Conservation (phyloP, 23 tunicate species). For the Halocynthia roretzi region DNA sequence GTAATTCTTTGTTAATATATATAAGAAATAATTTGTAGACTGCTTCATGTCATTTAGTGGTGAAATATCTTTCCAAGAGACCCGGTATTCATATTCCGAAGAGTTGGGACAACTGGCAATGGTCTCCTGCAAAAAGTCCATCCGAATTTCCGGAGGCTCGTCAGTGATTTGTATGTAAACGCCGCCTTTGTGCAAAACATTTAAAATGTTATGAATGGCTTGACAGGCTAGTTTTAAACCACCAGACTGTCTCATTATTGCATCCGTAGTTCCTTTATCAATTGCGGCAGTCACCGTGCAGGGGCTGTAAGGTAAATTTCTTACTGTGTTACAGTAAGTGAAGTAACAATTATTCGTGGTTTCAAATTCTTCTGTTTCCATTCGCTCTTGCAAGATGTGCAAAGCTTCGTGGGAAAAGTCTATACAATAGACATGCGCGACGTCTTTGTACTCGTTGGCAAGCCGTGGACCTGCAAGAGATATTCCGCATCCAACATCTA, state of each 20-base stretch:
- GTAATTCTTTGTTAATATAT: no score
- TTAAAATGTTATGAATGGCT: not conserved
- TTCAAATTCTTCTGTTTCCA: constrained; percentile 4
- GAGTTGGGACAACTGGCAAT: not conserved
- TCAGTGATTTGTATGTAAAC: constrained; percentile 58
- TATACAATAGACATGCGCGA: constrained; percentile 46
- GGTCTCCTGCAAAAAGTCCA: constrained; percentile 15
- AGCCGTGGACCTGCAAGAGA: constrained; percentile 46
- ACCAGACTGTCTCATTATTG: constrained; percentile 26
- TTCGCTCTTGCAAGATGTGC: constrained; percentile 7
- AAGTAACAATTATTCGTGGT: not conserved
- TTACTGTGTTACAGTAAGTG: constrained; percentile 28
- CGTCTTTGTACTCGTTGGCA: not conserved
- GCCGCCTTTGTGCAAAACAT: constrained; percentile 44
- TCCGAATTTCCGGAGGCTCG: constrained; percentile 52
- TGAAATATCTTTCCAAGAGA: no score
- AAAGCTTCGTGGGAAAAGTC: constrained; percentile 50
- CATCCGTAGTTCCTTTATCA: constrained; percentile 82
- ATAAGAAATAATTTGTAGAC: no score
- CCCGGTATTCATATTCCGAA: not conserved
- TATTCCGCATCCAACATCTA: constrained; percentile 75
- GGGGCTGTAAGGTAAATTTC: constrained; percentile 25
- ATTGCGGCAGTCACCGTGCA: constrained; percentile 25
- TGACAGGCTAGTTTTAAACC: constrained; percentile 1
- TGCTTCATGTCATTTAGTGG: no score